Evolutionary conservation across 2,888 invertebrate genomes (phyloP).

Genomic region (Yponomeuta plumbellus): DNA sequence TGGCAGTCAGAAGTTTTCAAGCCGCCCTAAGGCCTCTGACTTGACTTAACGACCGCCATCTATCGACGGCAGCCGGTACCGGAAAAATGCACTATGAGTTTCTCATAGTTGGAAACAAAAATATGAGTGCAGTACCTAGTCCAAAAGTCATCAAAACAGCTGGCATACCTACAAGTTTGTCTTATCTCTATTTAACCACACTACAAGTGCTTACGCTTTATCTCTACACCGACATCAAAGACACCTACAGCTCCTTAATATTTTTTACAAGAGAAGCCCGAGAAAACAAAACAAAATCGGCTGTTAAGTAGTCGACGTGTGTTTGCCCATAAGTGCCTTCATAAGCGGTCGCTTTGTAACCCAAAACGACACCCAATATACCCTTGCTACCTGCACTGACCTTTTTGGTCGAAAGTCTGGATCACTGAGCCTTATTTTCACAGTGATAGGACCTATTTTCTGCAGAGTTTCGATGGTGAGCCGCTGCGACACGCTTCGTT

Average conservation of each 20-base stretch:
- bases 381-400: conserved; percentile 15
- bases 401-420: neutral
- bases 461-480: conserved; percentile 19
- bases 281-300: conserved; percentile 5
- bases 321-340: conserved; percentile 10
- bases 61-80: no score
- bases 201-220: neutral
- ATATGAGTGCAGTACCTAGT: no score
- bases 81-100: no score
- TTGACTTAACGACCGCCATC: no score
- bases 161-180: no score
- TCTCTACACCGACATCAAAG: neutral
- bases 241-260: neutral
- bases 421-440: conserved; percentile 3
- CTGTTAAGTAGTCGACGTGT: conserved; percentile 9
- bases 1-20: no score
- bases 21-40: no score
- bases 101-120: no score
- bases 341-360: conserved; percentile 35
- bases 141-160: no score
- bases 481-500: conserved; percentile 55
- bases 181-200: neutral
- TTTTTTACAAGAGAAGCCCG: neutral
- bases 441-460: neutral
- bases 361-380: conserved; percentile 29